These are phyloP conservation scores for Allygus modestus DNA, from an alignment of 2,888 invertebrate species.

Conservation along the genomic window DNA sequence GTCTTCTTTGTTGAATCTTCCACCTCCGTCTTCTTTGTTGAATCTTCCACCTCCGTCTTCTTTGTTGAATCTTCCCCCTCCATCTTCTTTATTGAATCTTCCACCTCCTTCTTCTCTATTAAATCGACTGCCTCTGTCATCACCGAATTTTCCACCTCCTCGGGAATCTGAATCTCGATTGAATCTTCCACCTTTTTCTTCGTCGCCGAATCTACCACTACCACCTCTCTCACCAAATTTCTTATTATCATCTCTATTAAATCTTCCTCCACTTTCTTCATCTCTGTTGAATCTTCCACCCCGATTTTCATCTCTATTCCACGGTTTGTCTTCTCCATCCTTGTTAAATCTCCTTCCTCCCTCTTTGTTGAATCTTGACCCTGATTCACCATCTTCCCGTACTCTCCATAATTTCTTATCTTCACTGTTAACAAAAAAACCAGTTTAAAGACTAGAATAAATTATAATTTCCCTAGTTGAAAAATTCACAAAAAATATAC, in stretches of 20 bases:
- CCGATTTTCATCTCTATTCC: constrained; percentile 58
- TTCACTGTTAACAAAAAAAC: constrained; percentile 26
- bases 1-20: constrained; percentile 64
- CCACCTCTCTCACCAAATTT: constrained; percentile 68
- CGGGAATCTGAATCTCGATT: constrained; percentile 17
- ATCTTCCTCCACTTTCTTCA: constrained; percentile 60
- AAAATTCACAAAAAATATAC: too few relatives aligned
- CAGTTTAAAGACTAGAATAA: too few relatives aligned
- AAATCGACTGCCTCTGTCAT: constrained; percentile 69
- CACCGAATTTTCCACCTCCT: constrained; percentile 66
- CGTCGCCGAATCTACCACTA: constrained; percentile 70
- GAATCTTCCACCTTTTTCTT: constrained; percentile 58
- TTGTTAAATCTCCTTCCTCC: constrained; percentile 20
- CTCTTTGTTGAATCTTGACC: constrained; percentile 13
- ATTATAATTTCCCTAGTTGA: too few relatives aligned
- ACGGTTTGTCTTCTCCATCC: constrained; percentile 56
- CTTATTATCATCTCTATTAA: constrained; percentile 64
- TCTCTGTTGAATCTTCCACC: constrained; percentile 55
- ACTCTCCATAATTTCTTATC: constrained; percentile 35
- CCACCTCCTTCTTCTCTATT: constrained; percentile 68
- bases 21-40: constrained; percentile 68
- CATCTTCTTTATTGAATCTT: constrained; percentile 64
- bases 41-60: constrained; percentile 70
- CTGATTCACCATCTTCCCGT: constrained; percentile 20
- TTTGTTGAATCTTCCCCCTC: constrained; percentile 45